Evolutionary conservation across 2,797 vertebrate species (phyloP).

Genomic region (Serranus cabrilla): DNA sequence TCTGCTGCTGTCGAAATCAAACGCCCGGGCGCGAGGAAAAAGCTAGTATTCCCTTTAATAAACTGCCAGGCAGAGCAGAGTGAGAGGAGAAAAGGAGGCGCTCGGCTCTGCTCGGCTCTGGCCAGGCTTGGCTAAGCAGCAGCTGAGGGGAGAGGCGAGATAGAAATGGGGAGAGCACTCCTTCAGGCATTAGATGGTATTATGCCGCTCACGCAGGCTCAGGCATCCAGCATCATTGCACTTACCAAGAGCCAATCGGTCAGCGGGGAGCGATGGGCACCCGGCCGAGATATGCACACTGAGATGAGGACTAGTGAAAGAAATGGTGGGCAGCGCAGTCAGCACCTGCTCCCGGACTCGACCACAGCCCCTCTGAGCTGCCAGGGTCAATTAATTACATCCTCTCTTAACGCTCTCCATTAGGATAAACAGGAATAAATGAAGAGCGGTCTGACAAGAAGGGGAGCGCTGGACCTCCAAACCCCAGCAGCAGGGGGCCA

Average conservation of each 20-base stretch:
- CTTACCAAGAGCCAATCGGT: slow-evolving; percentile 86
- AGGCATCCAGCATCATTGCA: slow-evolving; percentile 82
- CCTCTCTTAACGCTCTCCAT: slow-evolving; percentile 65
- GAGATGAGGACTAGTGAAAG: slow-evolving; percentile 50
- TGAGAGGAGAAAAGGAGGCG: slow-evolving; percentile 67
- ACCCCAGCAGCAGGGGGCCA: slow-evolving; percentile 27
- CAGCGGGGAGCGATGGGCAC: slow-evolving; percentile 73
- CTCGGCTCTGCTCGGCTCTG: slow-evolving; percentile 66
- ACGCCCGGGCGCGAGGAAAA: slow-evolving; percentile 79
- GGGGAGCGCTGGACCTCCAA: slow-evolving; percentile 19
- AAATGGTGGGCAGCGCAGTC: slow-evolving; percentile 54
- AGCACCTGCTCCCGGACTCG: slow-evolving; percentile 60
- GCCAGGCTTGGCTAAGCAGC: slow-evolving; percentile 74
- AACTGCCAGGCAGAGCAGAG: slow-evolving; percentile 84
- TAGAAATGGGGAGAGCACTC: slow-evolving; percentile 84
- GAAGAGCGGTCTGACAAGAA: slow-evolving; percentile 49
- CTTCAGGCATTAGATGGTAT: slow-evolving; percentile 84
- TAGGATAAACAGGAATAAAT: slow-evolving; percentile 73
- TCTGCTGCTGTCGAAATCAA: slow-evolving; percentile 86
- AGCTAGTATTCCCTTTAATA: slow-evolving; percentile 90
- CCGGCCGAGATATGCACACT: slow-evolving; percentile 56
- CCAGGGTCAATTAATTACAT: slow-evolving; percentile 81
- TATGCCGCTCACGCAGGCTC: slow-evolving; percentile 84
- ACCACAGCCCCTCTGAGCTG: slow-evolving; percentile 61
- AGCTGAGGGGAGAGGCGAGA: slow-evolving; percentile 72